Conservation (phyloP, 2,888 invertebrate species). For the Pristionchus arcanus region DNA sequence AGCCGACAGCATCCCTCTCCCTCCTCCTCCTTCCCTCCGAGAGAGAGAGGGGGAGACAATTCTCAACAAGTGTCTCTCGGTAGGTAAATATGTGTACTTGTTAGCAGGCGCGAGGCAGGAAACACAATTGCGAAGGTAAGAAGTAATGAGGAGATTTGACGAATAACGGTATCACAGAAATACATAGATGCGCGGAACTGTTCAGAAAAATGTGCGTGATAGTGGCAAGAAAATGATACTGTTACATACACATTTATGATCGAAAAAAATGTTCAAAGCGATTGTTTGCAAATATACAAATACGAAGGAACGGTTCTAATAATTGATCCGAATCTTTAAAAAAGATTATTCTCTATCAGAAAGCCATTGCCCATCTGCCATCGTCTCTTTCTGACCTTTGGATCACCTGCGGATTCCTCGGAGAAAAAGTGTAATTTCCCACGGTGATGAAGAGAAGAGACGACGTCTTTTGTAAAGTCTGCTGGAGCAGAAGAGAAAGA, state of each 20-base stretch:
- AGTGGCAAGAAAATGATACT: no score
- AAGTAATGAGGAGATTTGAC: neutral
- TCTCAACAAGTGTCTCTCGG: slow-evolving; percentile 43
- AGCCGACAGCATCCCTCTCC: slow-evolving; percentile 24
- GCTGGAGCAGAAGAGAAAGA: slow-evolving; percentile 6
- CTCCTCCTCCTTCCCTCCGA: neutral
- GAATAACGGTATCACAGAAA: neutral
- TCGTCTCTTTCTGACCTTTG: neutral
- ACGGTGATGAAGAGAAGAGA: slow-evolving; percentile 18
- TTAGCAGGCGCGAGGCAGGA: neutral
- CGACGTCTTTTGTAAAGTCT: slow-evolving; percentile 40
- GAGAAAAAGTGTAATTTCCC: slow-evolving; percentile 36
- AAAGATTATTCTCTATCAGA: neutral
- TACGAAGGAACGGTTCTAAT: no score
- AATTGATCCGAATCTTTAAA: no score
- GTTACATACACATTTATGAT: no score
- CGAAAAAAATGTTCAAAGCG: no score
- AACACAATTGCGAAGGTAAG: neutral
- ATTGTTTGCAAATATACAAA: no score
- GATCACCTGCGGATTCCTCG: neutral
- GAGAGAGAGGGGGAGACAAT: neutral
- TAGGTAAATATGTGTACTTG: slow-evolving; percentile 48
- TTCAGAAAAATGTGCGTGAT: no score
- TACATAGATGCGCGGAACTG: no score
- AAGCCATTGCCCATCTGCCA: neutral